These are phyloP conservation scores for Penaeus monodon DNA, from an alignment of 2,888 invertebrate genomes.

Conservation along the genomic window DNA sequence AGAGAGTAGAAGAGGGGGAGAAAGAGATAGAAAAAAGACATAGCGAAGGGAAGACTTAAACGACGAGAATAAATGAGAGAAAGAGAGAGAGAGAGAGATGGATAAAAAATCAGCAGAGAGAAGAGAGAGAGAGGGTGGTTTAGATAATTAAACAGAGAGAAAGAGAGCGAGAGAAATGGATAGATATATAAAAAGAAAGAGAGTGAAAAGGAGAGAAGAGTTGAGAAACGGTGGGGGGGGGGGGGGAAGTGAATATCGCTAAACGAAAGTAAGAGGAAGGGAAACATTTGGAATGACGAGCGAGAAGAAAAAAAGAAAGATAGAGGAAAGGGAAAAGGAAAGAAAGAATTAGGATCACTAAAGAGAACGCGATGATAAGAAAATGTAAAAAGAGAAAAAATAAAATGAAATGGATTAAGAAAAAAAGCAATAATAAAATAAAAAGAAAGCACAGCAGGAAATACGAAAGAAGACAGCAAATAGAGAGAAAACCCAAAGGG, in stretches of 20 bases:
- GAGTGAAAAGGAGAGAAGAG: not conserved
- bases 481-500: not conserved
- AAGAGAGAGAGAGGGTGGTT: slow-evolving; percentile 4
- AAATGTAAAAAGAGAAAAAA: no score
- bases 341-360: no score
- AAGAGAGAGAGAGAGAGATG: not conserved
- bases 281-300: not conserved
- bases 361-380: no score
- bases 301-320: no score
- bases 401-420: not conserved
- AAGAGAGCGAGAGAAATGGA: not conserved
- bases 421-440: no score
- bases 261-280: slow-evolving; percentile 9
- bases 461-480: not conserved
- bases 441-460: not conserved
- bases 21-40: no score
- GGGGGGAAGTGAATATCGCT: not conserved
- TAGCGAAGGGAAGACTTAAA: not conserved
- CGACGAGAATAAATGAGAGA: slow-evolving; percentile 8
- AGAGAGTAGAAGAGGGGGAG: no score
- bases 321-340: no score
- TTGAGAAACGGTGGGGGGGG: not conserved
- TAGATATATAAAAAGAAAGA: slow-evolving; percentile 1
- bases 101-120: slow-evolving; percentile 23
- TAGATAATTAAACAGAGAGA: not conserved